Percentiles rank a stretch among this genome's conserved stretches.
These are phyloP conservation scores for Alexandromys oeconomus DNA, from an alignment of 2,797 vertebrate species.

Conservation along the genomic window DNA sequence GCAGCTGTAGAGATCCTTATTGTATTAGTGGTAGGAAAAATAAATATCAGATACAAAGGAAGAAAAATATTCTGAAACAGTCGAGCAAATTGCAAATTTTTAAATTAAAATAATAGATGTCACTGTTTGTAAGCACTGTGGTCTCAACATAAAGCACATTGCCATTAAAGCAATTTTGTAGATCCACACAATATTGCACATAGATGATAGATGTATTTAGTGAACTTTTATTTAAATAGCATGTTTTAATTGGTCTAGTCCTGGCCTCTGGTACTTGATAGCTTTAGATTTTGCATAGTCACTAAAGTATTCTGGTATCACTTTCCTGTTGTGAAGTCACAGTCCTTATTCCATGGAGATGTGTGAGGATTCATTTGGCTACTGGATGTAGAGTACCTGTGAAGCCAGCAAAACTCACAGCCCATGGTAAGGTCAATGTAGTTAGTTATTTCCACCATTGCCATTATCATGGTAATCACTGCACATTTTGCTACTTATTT, in stretches of 20 bases:
- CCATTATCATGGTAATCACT: neutral
- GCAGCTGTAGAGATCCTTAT: neutral
- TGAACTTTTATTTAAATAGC: neutral
- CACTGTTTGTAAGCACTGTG: neutral
- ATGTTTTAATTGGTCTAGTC: neutral
- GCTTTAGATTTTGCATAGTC: neutral
- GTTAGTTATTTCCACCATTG: neutral
- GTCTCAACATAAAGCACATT: neutral
- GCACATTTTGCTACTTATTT: neutral
- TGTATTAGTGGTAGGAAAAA: neutral
- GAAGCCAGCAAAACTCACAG: neutral
- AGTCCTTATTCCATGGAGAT: neutral
- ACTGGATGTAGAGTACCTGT: too few relatives aligned
- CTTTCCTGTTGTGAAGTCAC: neutral
- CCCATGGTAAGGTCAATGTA: neutral
- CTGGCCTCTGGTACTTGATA: neutral
- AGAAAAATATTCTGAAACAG: neutral
- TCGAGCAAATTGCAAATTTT: neutral
- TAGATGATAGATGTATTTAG: neutral
- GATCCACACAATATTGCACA: neutral
- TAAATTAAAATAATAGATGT: neutral
- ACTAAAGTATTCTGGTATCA: neutral
- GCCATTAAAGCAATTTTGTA: neutral
- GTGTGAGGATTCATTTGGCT: neutral
- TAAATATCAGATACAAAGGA: neutral